Base-by-base conservation (phyloP, 2,888 invertebrate genomes). In the Oegoconia quadripuncta region DNA sequence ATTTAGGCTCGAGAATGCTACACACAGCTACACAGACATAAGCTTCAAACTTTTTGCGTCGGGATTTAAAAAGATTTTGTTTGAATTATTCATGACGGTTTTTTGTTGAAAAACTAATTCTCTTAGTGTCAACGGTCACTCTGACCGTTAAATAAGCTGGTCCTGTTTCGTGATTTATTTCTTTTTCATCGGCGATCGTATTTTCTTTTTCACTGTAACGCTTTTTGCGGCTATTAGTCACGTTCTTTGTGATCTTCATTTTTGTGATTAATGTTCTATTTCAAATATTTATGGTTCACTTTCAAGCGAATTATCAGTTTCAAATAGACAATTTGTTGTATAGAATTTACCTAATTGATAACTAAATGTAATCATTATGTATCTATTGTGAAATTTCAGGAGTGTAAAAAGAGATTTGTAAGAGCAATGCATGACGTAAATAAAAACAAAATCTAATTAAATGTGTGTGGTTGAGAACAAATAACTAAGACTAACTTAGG, bases 111-210 rank as follows among this genome's bases (percentile, higher is more conserved):
- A 32, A 32, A 20, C 13, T 20, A 32, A 32, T 32, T 20, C 13
- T 29, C 29, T 12, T 25, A 11, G 11, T 22, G 28, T 7, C 36
- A 38, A 38, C 14, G 30, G 33, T 22, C 22, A 22, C 7, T 11
- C 11, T 22, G 22, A 14, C 46, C 55, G 30, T 44, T 38, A 37
- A 37, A 26, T 18, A 23, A 9, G 28, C 22, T 25, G 20, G 14
- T 16, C 17, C 28, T 25, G 35, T 27, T 17, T 41, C 25, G n/a
- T 17, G n/a, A 34, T 37, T 32, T 22, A 23, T 3, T 14, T 36
- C 37, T 37, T 46, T 48, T 59, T n/a, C n/a, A n/a, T n/a, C n/a
- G n/a, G 46, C 39, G 32, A 37, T 41, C 41, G 31, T 52, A 38
- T 42, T 48, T 53, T 55, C 33, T 47, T 55, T 51, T 39, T 32